phyloP scores from a whole-genome alignment of 2,888 invertebrate genomes.

The Endotricha flammealis region DNA sequence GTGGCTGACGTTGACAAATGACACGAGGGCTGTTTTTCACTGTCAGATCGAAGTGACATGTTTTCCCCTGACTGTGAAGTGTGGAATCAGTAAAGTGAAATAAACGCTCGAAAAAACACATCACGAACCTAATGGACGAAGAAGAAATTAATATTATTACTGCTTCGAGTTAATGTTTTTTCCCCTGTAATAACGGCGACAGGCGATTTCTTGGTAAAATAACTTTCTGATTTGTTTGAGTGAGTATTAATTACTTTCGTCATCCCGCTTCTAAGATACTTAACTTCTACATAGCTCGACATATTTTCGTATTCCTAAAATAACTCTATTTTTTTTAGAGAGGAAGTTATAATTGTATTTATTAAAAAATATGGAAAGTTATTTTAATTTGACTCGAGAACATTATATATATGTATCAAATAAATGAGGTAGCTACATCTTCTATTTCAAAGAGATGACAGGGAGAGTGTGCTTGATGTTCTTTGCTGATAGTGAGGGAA shows the following conservation, averaged over 20 bases:
- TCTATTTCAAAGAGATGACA: slow-evolving; percentile 13
- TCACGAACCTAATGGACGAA: slow-evolving; percentile 27
- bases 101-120: slow-evolving; percentile 41
- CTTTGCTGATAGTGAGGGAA: slow-evolving; percentile 37
- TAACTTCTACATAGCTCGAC: background rate
- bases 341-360: background rate
- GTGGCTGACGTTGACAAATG: slow-evolving; percentile 73
- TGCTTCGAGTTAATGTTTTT: slow-evolving; percentile 4
- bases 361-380: too few relatives aligned
- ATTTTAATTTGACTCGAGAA: too few relatives aligned
- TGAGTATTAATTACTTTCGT: background rate
- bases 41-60: slow-evolving; percentile 73
- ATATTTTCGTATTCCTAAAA: background rate
- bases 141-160: slow-evolving; percentile 23
- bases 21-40: slow-evolving; percentile 68
- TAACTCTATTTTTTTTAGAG: background rate
- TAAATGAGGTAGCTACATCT: background rate
- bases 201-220: slow-evolving; percentile 2
- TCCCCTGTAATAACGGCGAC: background rate
- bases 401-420: too few relatives aligned
- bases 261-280: background rate
- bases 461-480: slow-evolving; percentile 25
- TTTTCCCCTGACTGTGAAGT: slow-evolving; percentile 61
- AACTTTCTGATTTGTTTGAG: slow-evolving; percentile 3
- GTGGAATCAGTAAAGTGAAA: slow-evolving; percentile 60